Evolutionary conservation across 2,797 vertebrate species (phyloP).

Genomic region (Pipistrellus pygmaeus): DNA sequence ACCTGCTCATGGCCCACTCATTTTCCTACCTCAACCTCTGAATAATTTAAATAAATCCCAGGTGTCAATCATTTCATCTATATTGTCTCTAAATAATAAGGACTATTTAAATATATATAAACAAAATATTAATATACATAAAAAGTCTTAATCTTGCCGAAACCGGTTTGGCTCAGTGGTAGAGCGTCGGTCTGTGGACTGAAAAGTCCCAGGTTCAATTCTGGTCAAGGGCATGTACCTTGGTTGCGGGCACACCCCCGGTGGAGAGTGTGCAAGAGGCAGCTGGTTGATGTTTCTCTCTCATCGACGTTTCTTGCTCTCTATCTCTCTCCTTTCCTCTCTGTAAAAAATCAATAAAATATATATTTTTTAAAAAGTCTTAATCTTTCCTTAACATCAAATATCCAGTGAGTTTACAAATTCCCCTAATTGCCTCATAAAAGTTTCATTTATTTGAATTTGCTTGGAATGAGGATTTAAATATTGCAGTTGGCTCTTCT

Average conservation of each 20-base stretch:
- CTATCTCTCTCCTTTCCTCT: no score
- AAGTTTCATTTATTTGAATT: neutral
- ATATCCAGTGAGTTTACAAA: neutral
- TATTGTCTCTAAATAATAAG: neutral
- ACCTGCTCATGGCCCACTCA: neutral
- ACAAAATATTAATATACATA: neutral
- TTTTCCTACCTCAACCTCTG: neutral
- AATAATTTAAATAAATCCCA: neutral
- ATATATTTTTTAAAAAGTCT: neutral
- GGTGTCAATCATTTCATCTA: neutral
- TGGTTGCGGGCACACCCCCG: no score
- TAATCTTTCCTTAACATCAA: constrained; percentile 13
- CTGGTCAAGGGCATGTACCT: no score
- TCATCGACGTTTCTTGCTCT: no score
- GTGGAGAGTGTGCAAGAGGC: no score
- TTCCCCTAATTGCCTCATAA: neutral
- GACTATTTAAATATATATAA: neutral
- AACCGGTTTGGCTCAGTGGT: no score
- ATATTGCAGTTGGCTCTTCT: neutral
- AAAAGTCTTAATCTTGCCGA: neutral
- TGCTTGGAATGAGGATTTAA: neutral
- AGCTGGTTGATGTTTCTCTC: no score
- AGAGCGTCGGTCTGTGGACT: no score
- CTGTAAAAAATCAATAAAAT: no score
- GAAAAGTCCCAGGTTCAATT: no score